phyloP scores from a whole-genome alignment of 2,113 vertebrate species.

The Saguinus imperator region DNA sequence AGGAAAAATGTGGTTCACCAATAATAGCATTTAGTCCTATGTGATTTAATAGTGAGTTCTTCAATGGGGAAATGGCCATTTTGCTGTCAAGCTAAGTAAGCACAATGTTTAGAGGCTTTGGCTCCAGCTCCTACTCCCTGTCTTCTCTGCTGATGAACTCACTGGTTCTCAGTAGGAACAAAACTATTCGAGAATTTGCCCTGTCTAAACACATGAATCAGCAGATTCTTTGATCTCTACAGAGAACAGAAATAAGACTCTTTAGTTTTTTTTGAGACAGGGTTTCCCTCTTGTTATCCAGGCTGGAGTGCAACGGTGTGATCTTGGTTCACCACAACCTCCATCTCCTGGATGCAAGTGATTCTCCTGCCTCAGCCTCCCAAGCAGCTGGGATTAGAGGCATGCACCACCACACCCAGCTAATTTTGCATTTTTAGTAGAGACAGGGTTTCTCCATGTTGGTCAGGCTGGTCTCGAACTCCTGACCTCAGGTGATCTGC shows the following conservation, averaged over 20 bases:
- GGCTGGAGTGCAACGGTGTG: too few species aligned
- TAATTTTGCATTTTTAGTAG: too few species aligned
- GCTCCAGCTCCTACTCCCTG: neutral
- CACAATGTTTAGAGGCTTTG: neutral
- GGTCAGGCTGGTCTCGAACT: too few species aligned
- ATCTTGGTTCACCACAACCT: too few species aligned
- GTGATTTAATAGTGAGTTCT: neutral
- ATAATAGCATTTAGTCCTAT: neutral
- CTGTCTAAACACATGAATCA: neutral
- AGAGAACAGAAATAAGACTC: neutral
- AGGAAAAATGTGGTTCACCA: neutral
- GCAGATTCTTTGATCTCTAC: constrained; percentile 1
- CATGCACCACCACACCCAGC: too few species aligned
- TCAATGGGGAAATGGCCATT: neutral
- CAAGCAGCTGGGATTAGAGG: too few species aligned
- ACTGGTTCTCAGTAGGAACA: neutral
- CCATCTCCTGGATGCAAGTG: too few species aligned
- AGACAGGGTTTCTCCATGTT: too few species aligned
- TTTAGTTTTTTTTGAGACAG: neutral
- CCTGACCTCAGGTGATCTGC: too few species aligned
- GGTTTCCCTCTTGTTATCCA: too few species aligned
- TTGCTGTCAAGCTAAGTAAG: neutral
- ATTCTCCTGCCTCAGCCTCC: too few species aligned
- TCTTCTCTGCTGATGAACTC: constrained; percentile 13
- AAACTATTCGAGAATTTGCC: constrained; percentile 2